Base-by-base conservation (phyloP, 92 coral and sea anemone genomes). In the Epizoanthus rinbou region DNA sequence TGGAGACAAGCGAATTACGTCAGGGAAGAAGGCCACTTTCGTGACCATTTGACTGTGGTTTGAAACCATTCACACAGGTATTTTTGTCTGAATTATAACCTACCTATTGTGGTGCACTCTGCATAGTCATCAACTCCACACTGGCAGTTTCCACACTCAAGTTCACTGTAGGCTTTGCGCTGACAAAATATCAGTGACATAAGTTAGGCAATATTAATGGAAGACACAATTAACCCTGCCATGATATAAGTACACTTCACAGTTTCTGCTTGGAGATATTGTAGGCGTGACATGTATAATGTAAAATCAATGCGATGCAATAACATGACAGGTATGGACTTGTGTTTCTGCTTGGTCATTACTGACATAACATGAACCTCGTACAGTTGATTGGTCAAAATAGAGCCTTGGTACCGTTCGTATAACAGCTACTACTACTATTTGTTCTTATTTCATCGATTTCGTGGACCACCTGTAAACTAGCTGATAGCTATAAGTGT, bases 41-140 rank as follows among this genome's bases (percentile, higher is more conserved):
- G 16, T 73, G 8, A 13, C 78, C 60, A 19, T n/a, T 50, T 50
- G 54, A 50, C 15, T 50, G 54, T 50, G 54, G 54, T 50, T 22
- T 73, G 23, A 41, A 71, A 71, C 0, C 9, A 31, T 35, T 9
- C 33, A 28, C 33, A 28, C 14, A 3, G 28, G n/a, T 10, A 2
- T 1, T 16, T 75, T 22, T 15, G 23, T 24, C 52, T 57, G 24
- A 7, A 80, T 3, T 60, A n/a, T 6, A 39, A 5, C 37, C 10
- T 67, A 89, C 92, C 92, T 60, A 65, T 73, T n/a, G 89, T 74
- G 15, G 84, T 24, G 68, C 84, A 65, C 75, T 85, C 92, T n/a
- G 87, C 41, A 23, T 54, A 65, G 18, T 93, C 98, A 69, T 93
- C 98, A 47, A 93, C 91, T 54, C 98, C 98, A 87, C 98, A 91